Evolutionary conservation across 2,888 invertebrate genomes (phyloP), one percentile per base, ranked within the genome.

Genomic region (Cheilosia vernalis): DNA sequence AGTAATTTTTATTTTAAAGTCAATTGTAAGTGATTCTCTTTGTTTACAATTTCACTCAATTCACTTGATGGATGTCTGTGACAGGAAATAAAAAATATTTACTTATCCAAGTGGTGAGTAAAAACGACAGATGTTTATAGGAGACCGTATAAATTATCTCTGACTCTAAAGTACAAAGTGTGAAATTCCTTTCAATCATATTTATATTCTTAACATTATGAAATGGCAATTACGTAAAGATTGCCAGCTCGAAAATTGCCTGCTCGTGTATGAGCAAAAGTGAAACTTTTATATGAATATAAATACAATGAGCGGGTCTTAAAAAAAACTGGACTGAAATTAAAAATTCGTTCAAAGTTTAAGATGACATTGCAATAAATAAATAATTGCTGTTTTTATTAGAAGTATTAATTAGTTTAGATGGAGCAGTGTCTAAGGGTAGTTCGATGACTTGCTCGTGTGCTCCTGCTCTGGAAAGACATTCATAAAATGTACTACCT

Each of bases 31-130:
- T 30, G 21, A 49, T 19, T 47, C 17, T 24, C 9, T 17, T 30
- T 61, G 33, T 61, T 19, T 10, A 42, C 7, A 0, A 7, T 17
- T 51, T 60, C 15, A 6, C 51, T 47, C 47, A 13, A 30, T 17
- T 21, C 33, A 13, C 15, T 47, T 69, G 47, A 69, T 69, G 56
- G 44, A 44, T 42, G 55, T 42, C 33, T 27, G 15, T 7, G 1
- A 2, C 42, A 27, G 19, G 40, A 9, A 10, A 13, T 13, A 37
- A 13, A 13, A 37, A 2, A 44, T 60, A 13, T 70, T 70, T 70
- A 44, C 58, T 64, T 58, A 42, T 7, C 27, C 13, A 47, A 61
- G 55, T 64, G 47, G 37, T 27, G 44, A 73, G 33, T 19, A 49
- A 24, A 21, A 49, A 49, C 19, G 19, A 10, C 33, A 27, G 27